phyloP scores from a whole-genome alignment of 1,140 invertebrate genomes.

The Heliconius hermathena region DNA sequence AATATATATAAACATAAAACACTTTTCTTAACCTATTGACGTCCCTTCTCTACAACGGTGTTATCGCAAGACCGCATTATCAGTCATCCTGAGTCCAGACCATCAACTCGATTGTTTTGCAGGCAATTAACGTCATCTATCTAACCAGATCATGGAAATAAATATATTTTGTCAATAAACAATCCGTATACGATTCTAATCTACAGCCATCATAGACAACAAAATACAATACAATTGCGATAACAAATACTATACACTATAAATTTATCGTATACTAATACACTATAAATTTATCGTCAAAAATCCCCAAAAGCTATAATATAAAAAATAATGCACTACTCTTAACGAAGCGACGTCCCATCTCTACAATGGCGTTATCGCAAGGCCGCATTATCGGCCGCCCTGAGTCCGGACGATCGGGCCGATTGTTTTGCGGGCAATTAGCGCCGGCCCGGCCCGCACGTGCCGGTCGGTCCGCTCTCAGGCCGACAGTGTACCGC shows the following conservation, averaged over 20 bases:
- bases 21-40: background rate
- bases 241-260: background rate
- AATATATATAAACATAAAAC: background rate
- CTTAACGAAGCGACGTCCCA: conserved; percentile 6
- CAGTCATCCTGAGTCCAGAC: conserved; percentile 47
- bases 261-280: background rate
- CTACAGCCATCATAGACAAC: background rate
- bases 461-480: conserved; percentile 60
- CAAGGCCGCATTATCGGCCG: conserved; percentile 67
- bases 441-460: conserved; percentile 70
- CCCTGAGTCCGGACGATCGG: conserved; percentile 52
- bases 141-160: no score
- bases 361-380: conserved; percentile 35
- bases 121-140: conserved; percentile 71
- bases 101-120: conserved; percentile 74
- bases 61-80: conserved; percentile 64
- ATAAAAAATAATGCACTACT: conserved; percentile 14
- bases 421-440: conserved; percentile 79
- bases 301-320: background rate
- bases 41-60: background rate
- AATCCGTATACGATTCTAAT: no score
- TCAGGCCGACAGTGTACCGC: conserved; percentile 59
- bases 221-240: background rate
- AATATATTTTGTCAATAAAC: no score
- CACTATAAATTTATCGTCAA: background rate